A percentile compares a stretch with the other conserved stretches of the same genome.
Evolutionary conservation across 2,797 vertebrate genomes (phyloP).

Genomic region (Poeciliopsis paucimaculata): DNA sequence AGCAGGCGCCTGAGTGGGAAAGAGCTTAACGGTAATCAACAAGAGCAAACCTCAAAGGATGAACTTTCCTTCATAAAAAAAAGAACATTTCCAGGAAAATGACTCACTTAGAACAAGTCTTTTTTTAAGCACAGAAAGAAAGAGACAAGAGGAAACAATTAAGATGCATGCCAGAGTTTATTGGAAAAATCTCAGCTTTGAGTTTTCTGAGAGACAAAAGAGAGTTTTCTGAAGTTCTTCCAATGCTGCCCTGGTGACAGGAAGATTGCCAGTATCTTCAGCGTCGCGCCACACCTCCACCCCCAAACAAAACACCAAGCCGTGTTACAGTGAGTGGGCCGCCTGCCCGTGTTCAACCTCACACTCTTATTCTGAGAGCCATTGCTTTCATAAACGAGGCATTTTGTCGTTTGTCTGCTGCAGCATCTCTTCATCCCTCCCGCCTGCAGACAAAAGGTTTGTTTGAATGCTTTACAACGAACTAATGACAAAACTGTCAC

Average conservation of each 20-base stretch:
- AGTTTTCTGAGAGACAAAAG: not conserved
- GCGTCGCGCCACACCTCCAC: constrained; percentile 3
- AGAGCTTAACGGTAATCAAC: constrained; percentile 64
- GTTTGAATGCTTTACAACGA: constrained; percentile 8
- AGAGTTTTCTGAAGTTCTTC: constrained; percentile 45
- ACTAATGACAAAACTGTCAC: not conserved
- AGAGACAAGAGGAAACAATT: constrained; percentile 7
- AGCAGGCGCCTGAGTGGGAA: constrained; percentile 29
- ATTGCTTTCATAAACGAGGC: constrained; percentile 40
- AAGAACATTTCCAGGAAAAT: constrained; percentile 54
- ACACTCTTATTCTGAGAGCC: constrained; percentile 14
- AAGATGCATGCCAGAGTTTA: constrained; percentile 13
- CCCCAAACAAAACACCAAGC: constrained; percentile 19
- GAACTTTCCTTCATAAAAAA: constrained; percentile 40
- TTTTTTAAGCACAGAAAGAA: not conserved
- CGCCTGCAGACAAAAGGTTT: constrained; percentile 7
- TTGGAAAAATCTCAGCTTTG: constrained; percentile 8
- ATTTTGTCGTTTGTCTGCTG: constrained; percentile 9
- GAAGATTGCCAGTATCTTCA: constrained; percentile 30
- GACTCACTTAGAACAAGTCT: constrained; percentile 38
- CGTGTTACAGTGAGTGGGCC: constrained; percentile 15
- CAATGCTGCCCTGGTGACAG: constrained; percentile 28
- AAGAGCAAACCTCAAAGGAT: constrained; percentile 57
- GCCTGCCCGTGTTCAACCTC: constrained; percentile 18
- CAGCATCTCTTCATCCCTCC: not conserved